Percentiles rank a stretch among this genome's conserved stretches.
Conservation (phyloP, 2,888 invertebrate species). For the Coleophora flavipennella region DNA sequence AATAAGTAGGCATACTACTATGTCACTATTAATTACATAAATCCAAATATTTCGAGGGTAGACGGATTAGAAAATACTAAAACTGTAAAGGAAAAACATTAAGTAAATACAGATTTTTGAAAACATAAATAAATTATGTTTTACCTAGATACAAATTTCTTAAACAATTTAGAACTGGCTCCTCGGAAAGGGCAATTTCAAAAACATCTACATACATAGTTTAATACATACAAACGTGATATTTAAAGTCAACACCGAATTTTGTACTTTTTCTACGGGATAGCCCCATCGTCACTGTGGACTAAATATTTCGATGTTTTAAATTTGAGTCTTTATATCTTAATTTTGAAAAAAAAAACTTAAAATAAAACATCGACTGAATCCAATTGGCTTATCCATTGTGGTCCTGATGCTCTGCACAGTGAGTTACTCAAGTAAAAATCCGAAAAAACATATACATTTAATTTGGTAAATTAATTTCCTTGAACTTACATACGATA, state of each 20-base stretch:
- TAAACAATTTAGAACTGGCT: conserved; percentile 48
- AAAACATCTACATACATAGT: conserved; percentile 57
- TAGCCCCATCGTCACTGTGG: conserved; percentile 65
- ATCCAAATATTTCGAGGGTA: conserved; percentile 66
- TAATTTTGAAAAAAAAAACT: conserved; percentile 66
- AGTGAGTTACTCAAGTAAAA: conserved; percentile 63
- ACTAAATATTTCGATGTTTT: conserved; percentile 70
- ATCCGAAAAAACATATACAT: conserved; percentile 45
- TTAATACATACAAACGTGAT: conserved; percentile 57
- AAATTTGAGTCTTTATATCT: conserved; percentile 59
- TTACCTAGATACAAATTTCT: conserved; percentile 52
- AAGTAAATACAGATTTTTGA: conserved; percentile 43
- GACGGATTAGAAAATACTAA: conserved; percentile 67
- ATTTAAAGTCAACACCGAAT: conserved; percentile 67
- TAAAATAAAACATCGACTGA: conserved; percentile 41
- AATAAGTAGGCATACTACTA: conserved; percentile 58
- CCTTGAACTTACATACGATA: conserved; percentile 34
- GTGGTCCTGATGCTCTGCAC: conserved; percentile 63
- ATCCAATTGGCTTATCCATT: conserved; percentile 57
- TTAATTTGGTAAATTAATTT: conserved; percentile 27
- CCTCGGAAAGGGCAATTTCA: conserved; percentile 57
- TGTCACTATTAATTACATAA: conserved; percentile 51
- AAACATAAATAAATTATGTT: conserved; percentile 55
- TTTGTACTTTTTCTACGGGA: conserved; percentile 69
- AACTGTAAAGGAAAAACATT: conserved; percentile 54